phyloP scores from a whole-genome alignment of 2,888 invertebrate genomes.

The Drosophila siamana region DNA sequence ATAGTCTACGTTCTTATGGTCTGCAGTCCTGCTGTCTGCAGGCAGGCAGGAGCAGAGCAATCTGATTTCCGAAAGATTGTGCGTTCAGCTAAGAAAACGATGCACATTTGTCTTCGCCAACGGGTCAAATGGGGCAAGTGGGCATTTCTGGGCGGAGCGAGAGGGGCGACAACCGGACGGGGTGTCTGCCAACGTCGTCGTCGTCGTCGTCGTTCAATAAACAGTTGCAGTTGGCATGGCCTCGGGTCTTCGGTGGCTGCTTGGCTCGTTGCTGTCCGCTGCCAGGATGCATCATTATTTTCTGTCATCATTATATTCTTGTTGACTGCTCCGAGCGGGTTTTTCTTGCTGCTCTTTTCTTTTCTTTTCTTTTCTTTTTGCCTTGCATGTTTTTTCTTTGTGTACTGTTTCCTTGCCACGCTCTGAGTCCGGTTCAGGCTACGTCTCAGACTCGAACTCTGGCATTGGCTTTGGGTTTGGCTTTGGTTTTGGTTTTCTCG shows the following conservation, averaged over 20 bases:
- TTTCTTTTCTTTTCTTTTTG: slow-evolving; percentile 5
- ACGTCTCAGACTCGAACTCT: too few relatives aligned
- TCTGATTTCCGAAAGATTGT: slow-evolving; percentile 75
- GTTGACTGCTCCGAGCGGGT: slow-evolving; percentile 61
- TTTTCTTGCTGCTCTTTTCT: slow-evolving; percentile 8
- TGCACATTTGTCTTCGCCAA: slow-evolving; percentile 66
- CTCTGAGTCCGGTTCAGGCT: slow-evolving; percentile 25
- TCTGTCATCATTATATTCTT: slow-evolving; percentile 81
- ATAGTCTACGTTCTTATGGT: neutral
- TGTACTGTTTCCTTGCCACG: slow-evolving; percentile 51
- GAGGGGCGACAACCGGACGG: slow-evolving; percentile 12
- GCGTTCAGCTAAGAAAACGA: slow-evolving; percentile 79
- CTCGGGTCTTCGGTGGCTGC: slow-evolving; percentile 27
- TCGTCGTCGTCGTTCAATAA: slow-evolving; percentile 63
- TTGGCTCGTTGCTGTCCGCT: slow-evolving; percentile 34
- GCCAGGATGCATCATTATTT: slow-evolving; percentile 80
- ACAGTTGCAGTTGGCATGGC: slow-evolving; percentile 63
- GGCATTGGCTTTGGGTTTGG: slow-evolving; percentile 2
- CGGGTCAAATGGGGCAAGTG: slow-evolving; percentile 1
- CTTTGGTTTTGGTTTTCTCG: slow-evolving; percentile 58
- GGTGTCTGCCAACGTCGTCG: slow-evolving; percentile 38
- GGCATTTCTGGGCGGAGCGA: slow-evolving; percentile 14
- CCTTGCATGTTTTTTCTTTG: slow-evolving; percentile 6
- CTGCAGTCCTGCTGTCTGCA: too few relatives aligned
- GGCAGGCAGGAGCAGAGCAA: slow-evolving; percentile 44